A percentile compares a stretch with the other conserved stretches of the same genome.
Conservation (phyloP, 2,888 invertebrate species). For the Pristionchus fissidentatus region DNA sequence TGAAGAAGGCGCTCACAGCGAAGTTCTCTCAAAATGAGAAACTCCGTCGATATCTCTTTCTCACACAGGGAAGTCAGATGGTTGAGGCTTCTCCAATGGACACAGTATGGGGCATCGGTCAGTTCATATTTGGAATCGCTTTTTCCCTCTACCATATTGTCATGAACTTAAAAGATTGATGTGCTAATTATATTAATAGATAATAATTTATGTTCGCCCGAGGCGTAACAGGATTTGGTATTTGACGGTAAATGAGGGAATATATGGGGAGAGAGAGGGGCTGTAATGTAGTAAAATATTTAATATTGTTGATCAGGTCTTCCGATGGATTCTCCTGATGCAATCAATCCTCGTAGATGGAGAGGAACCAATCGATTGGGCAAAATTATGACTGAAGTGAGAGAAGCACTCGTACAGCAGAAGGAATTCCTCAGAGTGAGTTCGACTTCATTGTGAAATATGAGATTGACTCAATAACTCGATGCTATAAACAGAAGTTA, state of each 20-base stretch:
- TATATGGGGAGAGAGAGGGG: background rate
- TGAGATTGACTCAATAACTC: background rate
- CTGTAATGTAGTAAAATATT: background rate
- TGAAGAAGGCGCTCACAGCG: conserved; percentile 54
- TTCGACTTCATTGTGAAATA: background rate
- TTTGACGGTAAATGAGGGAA: background rate
- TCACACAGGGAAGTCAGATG: conserved; percentile 55
- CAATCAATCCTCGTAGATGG: conserved; percentile 21
- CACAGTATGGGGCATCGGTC: conserved; percentile 64
- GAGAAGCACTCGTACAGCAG: background rate
- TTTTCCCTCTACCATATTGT: background rate
- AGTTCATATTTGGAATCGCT: background rate
- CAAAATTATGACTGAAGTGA: conserved; percentile 41
- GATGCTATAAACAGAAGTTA: background rate
- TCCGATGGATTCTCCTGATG: conserved; percentile 47
- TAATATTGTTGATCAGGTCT: conserved; percentile 4
- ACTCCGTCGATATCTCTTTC: conserved; percentile 54
- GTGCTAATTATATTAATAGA: background rate
- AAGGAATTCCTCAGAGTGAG: conserved; percentile 5
- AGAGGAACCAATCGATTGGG: conserved; percentile 46
- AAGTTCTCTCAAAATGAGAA: conserved; percentile 54
- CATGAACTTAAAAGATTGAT: background rate
- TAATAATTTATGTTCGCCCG: background rate
- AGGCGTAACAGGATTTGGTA: background rate
- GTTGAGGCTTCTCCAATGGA: conserved; percentile 62